A percentile compares a stretch with the other conserved stretches of the same genome.
These are phyloP conservation scores for Pterocles orientalis DNA, from an alignment of 2,113 vertebrate species.

Conservation along the genomic window DNA sequence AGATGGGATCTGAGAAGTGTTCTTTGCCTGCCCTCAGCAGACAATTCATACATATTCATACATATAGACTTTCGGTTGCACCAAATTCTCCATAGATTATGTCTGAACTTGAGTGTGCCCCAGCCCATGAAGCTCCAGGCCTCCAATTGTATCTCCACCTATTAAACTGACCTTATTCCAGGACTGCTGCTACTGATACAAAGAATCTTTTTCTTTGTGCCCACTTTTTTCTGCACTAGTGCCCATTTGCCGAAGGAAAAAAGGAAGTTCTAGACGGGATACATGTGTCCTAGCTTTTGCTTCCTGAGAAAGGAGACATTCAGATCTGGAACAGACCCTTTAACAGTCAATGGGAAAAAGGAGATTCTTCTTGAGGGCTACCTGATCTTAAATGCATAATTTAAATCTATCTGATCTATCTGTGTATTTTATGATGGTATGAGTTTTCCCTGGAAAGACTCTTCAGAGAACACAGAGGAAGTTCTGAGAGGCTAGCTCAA, in stretches of 20 bases:
- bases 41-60: background rate
- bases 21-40: background rate
- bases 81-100: background rate
- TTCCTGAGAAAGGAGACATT: background rate
- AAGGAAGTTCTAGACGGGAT: background rate
- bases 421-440: background rate
- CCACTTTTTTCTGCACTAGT: background rate
- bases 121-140: background rate
- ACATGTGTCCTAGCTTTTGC: background rate
- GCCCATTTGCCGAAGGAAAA: background rate
- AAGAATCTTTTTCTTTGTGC: background rate
- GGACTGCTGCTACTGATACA: background rate
- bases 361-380: background rate
- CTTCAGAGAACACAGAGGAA: background rate
- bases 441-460: background rate
- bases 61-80: background rate
- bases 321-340: background rate
- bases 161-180: background rate
- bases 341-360: background rate
- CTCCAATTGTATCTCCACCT: background rate
- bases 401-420: background rate
- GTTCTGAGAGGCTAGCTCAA: background rate
- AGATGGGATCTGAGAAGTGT: background rate
- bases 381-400: background rate
- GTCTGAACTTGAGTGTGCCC: background rate